phyloP scores from a whole-genome alignment of 37 sponge, comb jelly and placozoan genomes.

The Oopsacas minuta region DNA sequence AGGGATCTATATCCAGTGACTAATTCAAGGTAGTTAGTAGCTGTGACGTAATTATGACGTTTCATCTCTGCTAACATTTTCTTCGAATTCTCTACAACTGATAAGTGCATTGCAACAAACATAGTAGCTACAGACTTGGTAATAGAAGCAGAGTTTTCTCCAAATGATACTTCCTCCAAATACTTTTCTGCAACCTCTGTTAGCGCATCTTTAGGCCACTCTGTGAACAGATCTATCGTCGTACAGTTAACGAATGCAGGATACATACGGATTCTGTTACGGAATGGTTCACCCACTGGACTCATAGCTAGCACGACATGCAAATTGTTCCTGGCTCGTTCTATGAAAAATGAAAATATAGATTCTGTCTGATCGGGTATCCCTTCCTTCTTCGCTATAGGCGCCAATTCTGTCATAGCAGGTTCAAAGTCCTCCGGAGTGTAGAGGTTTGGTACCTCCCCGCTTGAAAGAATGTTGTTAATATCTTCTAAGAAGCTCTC shows the following conservation, averaged over 20 bases:
- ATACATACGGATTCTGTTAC: conserved; percentile 86
- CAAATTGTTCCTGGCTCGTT: conserved; percentile 85
- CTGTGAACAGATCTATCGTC: conserved; percentile 96
- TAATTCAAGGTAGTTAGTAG: conserved; percentile 96
- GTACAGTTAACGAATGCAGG: conserved; percentile 99
- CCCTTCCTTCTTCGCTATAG: conserved; percentile 61
- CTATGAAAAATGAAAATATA: conserved; percentile 77
- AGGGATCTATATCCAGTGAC: conserved; percentile 86
- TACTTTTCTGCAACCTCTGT: conserved; percentile 87
- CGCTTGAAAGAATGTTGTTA: conserved; percentile 91
- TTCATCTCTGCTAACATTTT: conserved; percentile 94
- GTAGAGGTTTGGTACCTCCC: conserved; percentile 98
- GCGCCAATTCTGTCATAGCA: conserved; percentile 44
- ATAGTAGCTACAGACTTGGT: conserved; percentile 51
- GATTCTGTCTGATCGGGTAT: conserved; percentile 64
- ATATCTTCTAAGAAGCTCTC: conserved; percentile 97
- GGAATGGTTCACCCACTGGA: conserved; percentile 97
- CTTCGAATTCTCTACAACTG: conserved; percentile 82
- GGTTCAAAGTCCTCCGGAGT: conserved; percentile 95
- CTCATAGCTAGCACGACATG: conserved; percentile 93
- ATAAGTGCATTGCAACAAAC: conserved; percentile 83
- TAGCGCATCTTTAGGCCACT: conserved; percentile 98
- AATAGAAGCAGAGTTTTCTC: conserved; percentile 27
- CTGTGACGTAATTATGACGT: conserved; percentile 95
- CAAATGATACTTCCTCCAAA: conserved; percentile 71